Base-by-base conservation (phyloP, 2,113 vertebrate species). In the Bagarius yarrelli region DNA sequence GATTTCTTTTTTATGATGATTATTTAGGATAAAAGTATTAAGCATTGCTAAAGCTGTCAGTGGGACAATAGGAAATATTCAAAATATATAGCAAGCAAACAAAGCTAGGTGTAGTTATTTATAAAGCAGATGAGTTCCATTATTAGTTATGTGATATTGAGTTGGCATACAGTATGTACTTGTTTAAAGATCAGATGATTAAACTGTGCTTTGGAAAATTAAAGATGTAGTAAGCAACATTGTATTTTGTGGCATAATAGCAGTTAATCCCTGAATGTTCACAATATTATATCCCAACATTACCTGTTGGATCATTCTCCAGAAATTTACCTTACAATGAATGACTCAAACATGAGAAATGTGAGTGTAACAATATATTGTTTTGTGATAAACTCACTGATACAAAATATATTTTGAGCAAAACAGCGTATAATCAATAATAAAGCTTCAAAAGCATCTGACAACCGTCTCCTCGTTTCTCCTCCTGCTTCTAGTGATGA, bases 401-500 rank as follows among this genome's bases (percentile, higher is more conserved):
- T 44, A 1, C 4, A 53, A 50, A 27, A 23, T 18, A 55, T 30
- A 53, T 30, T 57, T 18, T 55, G 30, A 56, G 52, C 4, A 74
- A 73, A 34, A 53, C 19, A 13, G 23, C 23, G 30, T 16, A 59
- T 47, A 5, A 9, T 47, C 44, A 47, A 47, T 47, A 61, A 27
- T 61, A 23, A 61, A 27, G 59, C 12, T 61, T 19, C 27, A 61
- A n/a, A 25, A 25, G 59, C 27, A n/a, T 57, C 36, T 60, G 36
- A 8, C 23, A 50, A 61, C 47, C 23, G 16, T 40, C 1, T 19
- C 15, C 32, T 70, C 82, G 40, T 83, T 30, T 59, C 21, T 67
- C 19, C 34, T 61, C 75, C 64, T 83, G 85, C 64, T 75, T 47
- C 2, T 80, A 98, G 96, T 1, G 97, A 98, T 3, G 97, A 98